phyloP scores from a whole-genome alignment of 1,140 invertebrate genomes.

The Drosophila bifasciata region DNA sequence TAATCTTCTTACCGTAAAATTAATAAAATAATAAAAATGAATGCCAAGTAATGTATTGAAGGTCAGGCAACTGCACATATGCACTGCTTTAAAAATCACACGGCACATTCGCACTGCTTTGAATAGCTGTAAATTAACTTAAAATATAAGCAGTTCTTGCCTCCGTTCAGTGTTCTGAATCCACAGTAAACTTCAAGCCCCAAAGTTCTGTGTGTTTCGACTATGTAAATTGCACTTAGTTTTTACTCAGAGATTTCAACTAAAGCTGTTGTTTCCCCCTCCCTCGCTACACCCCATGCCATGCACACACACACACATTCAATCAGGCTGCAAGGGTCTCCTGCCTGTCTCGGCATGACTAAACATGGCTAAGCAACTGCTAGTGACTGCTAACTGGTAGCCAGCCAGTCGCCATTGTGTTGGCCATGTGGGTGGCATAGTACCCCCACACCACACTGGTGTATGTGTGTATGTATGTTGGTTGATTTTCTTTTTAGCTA shows the following conservation, averaged over 20 bases:
- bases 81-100: no score
- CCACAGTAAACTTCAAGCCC: slow-evolving; percentile 8
- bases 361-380: slow-evolving; percentile 64
- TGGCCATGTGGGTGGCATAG: slow-evolving; percentile 16
- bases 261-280: neutral
- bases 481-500: slow-evolving; percentile 68
- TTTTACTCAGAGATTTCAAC: neutral
- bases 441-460: slow-evolving; percentile 3
- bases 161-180: no score
- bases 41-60: no score
- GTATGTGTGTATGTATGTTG: slow-evolving; percentile 24
- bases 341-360: slow-evolving; percentile 18
- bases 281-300: neutral
- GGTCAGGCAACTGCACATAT: no score
- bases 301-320: slow-evolving; percentile 6
- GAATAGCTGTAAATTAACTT: no score
- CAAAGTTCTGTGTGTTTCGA: slow-evolving; percentile 17
- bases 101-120: no score
- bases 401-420: slow-evolving; percentile 53
- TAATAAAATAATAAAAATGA: no score
- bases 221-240: slow-evolving; percentile 44
- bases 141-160: no score
- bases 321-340: slow-evolving; percentile 2
- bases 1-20: no score
- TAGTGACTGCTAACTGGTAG: slow-evolving; percentile 58